Percentiles rank a stretch among this genome's conserved stretches.
Conservation (phyloP, 2,113 vertebrate species). For the Rhombomys opimus region DNA sequence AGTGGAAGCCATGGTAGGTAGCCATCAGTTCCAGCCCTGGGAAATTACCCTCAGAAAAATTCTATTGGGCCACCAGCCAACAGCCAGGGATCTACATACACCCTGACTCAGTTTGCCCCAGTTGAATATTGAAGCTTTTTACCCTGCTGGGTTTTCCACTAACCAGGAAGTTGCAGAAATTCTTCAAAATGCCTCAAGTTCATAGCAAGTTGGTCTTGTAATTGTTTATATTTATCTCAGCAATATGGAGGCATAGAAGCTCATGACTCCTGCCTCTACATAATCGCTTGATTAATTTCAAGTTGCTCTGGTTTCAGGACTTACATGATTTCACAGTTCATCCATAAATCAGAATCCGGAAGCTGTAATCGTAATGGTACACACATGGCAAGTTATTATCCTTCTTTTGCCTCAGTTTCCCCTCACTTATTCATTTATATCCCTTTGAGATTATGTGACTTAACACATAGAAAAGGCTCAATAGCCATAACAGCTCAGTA, state of each 20-base stretch:
- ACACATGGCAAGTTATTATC: background rate
- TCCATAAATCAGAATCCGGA: slow-evolving; percentile 22
- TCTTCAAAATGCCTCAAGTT: background rate
- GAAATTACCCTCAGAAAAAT: no score
- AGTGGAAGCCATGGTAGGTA: no score
- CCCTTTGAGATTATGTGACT: background rate
- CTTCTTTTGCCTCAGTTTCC: background rate
- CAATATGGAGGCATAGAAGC: background rate
- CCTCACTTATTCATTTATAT: background rate
- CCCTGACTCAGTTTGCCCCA: no score
- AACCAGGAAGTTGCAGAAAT: background rate
- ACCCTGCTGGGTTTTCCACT: background rate
- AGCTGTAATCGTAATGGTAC: background rate
- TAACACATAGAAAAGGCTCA: background rate
- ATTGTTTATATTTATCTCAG: background rate
- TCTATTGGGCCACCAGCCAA: no score
- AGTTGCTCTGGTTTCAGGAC: background rate
- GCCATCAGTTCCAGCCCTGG: no score
- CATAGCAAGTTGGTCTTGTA: background rate
- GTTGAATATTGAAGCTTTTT: no score
- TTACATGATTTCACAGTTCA: background rate
- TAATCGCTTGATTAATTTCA: slow-evolving; percentile 32
- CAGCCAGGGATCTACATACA: no score
- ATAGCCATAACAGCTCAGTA: slow-evolving; percentile 30
- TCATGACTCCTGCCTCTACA: background rate